Evolutionary conservation across 1,140 invertebrate genomes (phyloP).

Genomic region (Papilio xuthus): DNA sequence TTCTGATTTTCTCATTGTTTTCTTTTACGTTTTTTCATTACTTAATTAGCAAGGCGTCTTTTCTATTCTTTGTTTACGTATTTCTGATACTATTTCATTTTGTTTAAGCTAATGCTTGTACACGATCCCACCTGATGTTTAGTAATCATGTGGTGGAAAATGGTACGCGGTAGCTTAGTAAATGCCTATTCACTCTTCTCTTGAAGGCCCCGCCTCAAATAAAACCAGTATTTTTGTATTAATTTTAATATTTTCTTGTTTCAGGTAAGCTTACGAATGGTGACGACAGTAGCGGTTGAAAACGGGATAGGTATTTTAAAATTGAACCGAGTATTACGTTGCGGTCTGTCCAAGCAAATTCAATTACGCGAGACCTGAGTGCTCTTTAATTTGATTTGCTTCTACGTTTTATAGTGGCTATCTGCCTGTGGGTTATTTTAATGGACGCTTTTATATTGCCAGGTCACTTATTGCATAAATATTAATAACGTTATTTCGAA

Average conservation of each 20-base stretch:
- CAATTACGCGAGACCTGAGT: slow-evolving; percentile 44
- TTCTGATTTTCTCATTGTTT: background rate
- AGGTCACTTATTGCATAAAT: slow-evolving; percentile 14
- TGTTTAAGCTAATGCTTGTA: no score
- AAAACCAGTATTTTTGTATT: background rate
- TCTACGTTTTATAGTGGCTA: slow-evolving; percentile 8
- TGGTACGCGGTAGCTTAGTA: no score
- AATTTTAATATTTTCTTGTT: slow-evolving; percentile 36
- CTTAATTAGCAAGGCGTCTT: background rate
- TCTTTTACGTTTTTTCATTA: background rate
- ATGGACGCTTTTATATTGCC: slow-evolving; percentile 25
- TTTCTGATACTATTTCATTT: no score
- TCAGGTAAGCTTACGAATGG: slow-evolving; percentile 38
- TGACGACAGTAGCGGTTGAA: background rate
- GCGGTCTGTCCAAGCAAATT: slow-evolving; percentile 40
- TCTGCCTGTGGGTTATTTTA: slow-evolving; percentile 24
- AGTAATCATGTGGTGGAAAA: no score
- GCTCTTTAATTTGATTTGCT: slow-evolving; percentile 40
- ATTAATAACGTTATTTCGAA: background rate
- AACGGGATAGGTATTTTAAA: slow-evolving; percentile 23
- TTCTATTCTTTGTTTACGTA: background rate
- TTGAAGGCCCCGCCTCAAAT: no score
- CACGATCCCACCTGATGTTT: no score
- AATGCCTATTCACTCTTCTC: no score
- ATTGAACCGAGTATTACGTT: slow-evolving; percentile 13